phyloP scores from a whole-genome alignment of 2,113 vertebrate species.

The Sisor rabdophorus region DNA sequence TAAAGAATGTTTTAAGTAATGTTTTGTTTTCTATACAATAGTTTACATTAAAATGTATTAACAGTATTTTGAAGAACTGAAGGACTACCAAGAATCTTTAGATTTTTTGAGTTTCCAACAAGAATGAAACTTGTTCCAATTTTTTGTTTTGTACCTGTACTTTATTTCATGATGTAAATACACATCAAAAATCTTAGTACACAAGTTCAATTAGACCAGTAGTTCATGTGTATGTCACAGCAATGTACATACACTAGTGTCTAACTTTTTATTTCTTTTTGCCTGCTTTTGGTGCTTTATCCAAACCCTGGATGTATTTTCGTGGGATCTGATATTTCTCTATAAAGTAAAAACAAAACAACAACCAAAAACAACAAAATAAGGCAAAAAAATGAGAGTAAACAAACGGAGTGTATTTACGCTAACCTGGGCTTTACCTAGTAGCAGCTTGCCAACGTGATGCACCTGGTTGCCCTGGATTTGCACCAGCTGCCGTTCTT shows the following conservation, averaged over 20 bases:
- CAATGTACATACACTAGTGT: conserved; percentile 4
- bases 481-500: conserved; percentile 85
- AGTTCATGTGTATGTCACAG: conserved; percentile 23
- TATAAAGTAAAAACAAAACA: conserved; percentile 66
- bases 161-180: background rate
- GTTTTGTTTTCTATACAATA: no score
- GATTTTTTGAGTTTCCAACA: background rate
- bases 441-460: conserved; percentile 79
- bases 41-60: no score
- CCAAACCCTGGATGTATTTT: conserved; percentile 85
- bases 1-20: no score
- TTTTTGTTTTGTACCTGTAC: background rate
- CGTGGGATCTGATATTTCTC: conserved; percentile 87
- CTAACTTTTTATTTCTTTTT: conserved; percentile 77
- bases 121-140: background rate
- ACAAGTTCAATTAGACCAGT: background rate
- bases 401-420: background rate
- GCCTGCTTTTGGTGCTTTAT: conserved; percentile 81
- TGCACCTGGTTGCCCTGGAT: conserved; percentile 94
- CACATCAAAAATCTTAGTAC: conserved; percentile 44
- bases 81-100: no score
- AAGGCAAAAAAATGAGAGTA: background rate
- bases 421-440: conserved; percentile 65
- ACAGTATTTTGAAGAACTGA: no score
- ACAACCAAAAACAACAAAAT: background rate